Conservation (phyloP, 2,797 vertebrate genomes). For the Anomalospiza imberbis region DNA sequence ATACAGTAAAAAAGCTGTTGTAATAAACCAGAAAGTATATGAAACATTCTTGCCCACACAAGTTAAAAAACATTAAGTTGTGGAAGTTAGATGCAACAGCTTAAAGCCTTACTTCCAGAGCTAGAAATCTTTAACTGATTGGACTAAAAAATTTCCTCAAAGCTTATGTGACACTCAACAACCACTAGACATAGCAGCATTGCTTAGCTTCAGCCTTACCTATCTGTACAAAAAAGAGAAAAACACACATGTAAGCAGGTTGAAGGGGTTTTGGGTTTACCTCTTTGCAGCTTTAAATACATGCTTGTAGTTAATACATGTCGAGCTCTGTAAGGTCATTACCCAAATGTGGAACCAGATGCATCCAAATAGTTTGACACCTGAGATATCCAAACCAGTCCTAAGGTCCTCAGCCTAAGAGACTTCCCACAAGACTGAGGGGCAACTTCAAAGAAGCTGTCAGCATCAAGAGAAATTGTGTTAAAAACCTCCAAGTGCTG, state of each 20-base stretch:
- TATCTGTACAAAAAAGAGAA: background rate
- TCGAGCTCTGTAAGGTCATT: background rate
- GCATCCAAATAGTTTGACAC: background rate
- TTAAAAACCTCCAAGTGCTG: background rate
- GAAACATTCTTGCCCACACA: background rate
- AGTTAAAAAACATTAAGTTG: background rate
- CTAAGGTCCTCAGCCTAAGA: background rate
- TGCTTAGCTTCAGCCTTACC: background rate
- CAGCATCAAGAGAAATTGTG: background rate
- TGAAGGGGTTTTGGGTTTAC: background rate
- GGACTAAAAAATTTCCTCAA: background rate
- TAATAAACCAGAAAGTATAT: background rate
- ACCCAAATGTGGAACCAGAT: background rate
- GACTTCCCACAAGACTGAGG: background rate
- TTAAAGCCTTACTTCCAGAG: background rate
- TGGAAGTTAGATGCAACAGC: background rate
- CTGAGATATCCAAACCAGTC: background rate
- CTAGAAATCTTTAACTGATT: background rate
- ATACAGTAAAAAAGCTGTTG: background rate
- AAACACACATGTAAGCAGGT: background rate
- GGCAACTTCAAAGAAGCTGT: background rate
- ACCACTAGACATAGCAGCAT: background rate
- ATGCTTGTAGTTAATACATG: background rate
- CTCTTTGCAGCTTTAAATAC: background rate
- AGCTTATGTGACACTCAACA: background rate